Evolutionary conservation across 2,797 vertebrate species (phyloP), one percentile per base, ranked within the genome.

Genomic region (Odontamblyopus lacepedii): DNA sequence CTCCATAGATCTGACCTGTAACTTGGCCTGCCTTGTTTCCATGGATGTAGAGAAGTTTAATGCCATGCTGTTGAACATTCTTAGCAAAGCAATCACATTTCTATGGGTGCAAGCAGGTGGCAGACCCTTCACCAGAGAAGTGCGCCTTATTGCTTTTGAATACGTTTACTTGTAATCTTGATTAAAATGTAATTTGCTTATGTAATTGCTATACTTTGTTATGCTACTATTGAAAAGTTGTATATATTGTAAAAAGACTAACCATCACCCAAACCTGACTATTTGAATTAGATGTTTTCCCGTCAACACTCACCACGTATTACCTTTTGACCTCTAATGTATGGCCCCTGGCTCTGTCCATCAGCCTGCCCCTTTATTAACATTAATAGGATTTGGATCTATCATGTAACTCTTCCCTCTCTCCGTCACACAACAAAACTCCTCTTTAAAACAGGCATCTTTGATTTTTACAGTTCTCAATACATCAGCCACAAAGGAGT

Each of bases 371-470:
- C 87, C 77, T 83, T 89, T 84, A 89, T 91, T 89, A 91, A 85
- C 88, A 89, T 88, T 89, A 90, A 92, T 88, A 87, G 84, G 84
- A 89, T 92, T 87, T 90, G 78, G 83, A 90, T 91, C 73, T 73
- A 88, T 92, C 92, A 91, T 82, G 84, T 83, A 93, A 92, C 71
- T 9, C 86, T 78, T 35, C 38, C 85, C 77, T n/a, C 23, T 29
- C 78, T 69, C 18, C 3, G 69, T 91, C 91, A 86, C 62, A 78
- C 79, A 91, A 90, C 74, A 6, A 62, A 18, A 23, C 81, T 89
- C 81, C 77, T 86, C 68, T 61, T 72, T 73, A 26, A 9, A 59
- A 75, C 66, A 51, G 30, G 64, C 74, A 50, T 78, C 81, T 77
- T 75, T 77, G 72, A 77, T 79, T 83, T 75, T 55, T 51, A 70